These are phyloP conservation scores for Mirza zaza DNA, from an alignment of 2,113 vertebrate species.

Conservation along the genomic window DNA sequence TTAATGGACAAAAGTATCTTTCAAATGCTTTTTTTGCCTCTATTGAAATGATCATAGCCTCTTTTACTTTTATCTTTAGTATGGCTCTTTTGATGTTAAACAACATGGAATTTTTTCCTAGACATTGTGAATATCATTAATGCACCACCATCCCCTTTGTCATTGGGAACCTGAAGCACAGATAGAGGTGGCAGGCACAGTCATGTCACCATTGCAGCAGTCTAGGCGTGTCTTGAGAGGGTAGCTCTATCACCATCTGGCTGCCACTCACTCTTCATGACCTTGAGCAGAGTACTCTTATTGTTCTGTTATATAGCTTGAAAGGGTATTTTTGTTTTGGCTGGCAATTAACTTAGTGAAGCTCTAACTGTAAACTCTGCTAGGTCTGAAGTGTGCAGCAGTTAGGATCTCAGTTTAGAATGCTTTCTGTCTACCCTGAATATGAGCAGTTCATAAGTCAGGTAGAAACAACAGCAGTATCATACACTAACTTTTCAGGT, in stretches of 20 bases:
- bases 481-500: neutral
- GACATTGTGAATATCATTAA: neutral
- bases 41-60: neutral
- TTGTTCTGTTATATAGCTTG: neutral
- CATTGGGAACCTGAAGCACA: neutral
- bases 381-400: neutral
- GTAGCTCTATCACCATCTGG: neutral
- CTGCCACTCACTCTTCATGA: neutral
- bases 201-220: fast-evolving
- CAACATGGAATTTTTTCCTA: neutral
- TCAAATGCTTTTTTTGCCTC: neutral
- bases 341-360: neutral
- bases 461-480: neutral
- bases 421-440: neutral
- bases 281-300: neutral
- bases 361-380: neutral
- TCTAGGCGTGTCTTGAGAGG: neutral
- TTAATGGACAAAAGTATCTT: neutral
- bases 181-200: neutral
- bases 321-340: neutral
- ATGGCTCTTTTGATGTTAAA: neutral
- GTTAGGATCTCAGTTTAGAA: neutral
- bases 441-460: neutral
- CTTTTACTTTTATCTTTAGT: neutral
- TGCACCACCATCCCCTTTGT: fast-evolving